Percentiles rank a stretch among this genome's conserved stretches.
These are phyloP conservation scores for Agrenia bidenticulata DNA, from an alignment of 2,888 invertebrate species.

Conservation along the genomic window DNA sequence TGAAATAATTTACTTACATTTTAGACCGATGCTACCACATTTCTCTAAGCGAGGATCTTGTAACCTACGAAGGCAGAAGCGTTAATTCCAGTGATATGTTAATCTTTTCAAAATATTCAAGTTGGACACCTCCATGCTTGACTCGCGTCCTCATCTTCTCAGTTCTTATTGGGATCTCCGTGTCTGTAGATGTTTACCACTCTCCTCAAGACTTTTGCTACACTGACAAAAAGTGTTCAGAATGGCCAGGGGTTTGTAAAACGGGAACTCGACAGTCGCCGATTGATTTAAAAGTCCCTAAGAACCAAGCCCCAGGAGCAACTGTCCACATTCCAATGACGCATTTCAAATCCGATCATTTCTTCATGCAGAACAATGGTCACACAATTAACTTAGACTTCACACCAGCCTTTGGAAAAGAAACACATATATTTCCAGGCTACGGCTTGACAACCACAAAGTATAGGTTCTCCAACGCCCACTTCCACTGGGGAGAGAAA, in stretches of 20 bases:
- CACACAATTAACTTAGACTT: conserved; percentile 6
- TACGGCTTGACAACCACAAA: background rate
- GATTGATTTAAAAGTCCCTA: conserved; percentile 57
- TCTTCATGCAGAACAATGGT: conserved; percentile 5
- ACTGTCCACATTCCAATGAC: background rate
- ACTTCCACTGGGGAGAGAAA: conserved; percentile 71
- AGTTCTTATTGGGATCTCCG: too few relatives aligned
- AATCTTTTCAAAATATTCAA: too few relatives aligned
- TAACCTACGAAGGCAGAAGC: too few relatives aligned
- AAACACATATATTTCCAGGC: background rate
- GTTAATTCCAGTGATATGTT: too few relatives aligned
- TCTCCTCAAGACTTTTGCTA: conserved; percentile 24
- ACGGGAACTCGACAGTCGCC: conserved; percentile 72
- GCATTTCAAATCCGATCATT: background rate
- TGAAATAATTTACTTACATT: too few relatives aligned
- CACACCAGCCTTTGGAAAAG: background rate
- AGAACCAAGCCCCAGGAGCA: background rate
- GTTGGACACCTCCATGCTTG: too few relatives aligned
- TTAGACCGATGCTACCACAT: too few relatives aligned
- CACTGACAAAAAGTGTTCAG: conserved; percentile 26
- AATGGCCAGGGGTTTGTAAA: conserved; percentile 68
- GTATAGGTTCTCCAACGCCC: conserved; percentile 68
- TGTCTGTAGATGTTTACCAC: background rate
- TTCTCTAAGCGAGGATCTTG: too few relatives aligned
- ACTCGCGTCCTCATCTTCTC: too few relatives aligned